phyloP scores from a whole-genome alignment of 2,888 invertebrate species.

The Aelia acuminata region DNA sequence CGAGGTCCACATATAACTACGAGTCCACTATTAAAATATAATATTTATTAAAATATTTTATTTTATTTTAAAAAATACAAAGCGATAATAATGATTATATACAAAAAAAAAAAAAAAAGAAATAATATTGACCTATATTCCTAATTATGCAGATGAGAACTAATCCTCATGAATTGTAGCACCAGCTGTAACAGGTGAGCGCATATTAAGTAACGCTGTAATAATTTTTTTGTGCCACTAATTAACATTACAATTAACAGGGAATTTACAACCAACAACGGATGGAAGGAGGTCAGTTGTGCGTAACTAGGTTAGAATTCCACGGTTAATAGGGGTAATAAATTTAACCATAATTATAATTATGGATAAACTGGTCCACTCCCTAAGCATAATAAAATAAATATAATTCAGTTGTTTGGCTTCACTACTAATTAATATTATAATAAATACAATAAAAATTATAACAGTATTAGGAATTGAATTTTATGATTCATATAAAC shows the following conservation, averaged over 20 bases:
- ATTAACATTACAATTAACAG: background rate
- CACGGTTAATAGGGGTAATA: background rate
- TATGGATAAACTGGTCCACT: too few species aligned
- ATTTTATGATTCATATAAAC: too few species aligned
- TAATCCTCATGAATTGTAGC: slow-evolving; percentile 7
- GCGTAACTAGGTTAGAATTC: background rate
- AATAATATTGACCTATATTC: background rate
- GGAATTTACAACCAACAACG: background rate
- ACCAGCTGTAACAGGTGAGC: background rate
- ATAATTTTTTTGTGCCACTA: background rate
- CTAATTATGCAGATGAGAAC: background rate
- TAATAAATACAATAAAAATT: too few species aligned
- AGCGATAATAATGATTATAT: background rate
- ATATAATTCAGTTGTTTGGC: too few species aligned
- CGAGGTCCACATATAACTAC: too few species aligned
- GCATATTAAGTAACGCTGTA: background rate
- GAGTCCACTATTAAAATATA: too few species aligned
- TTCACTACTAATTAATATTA: too few species aligned
- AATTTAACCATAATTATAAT: background rate
- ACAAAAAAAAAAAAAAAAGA: background rate
- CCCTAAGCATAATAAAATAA: background rate
- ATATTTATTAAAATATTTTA: too few species aligned
- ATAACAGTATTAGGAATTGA: too few species aligned
- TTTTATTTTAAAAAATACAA: background rate
- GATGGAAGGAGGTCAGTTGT: slow-evolving; percentile 5